A percentile compares a stretch with the other conserved stretches of the same genome.
These are phyloP conservation scores for Peromyscus eremicus DNA, from an alignment of 2,797 vertebrate genomes.

Conservation along the genomic window DNA sequence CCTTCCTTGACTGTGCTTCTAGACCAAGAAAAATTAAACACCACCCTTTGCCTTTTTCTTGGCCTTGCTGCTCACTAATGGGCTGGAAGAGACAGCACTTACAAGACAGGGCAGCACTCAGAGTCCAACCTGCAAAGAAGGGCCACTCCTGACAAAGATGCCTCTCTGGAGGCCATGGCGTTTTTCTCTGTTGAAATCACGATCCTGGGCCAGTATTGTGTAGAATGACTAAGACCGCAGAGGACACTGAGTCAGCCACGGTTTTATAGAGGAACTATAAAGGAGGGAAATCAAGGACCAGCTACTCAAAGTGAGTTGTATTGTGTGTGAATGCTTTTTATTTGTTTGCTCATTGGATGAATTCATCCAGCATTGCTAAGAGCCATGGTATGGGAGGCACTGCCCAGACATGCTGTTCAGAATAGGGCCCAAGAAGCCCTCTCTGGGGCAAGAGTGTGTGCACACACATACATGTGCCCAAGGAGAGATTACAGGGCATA, in stretches of 20 bases:
- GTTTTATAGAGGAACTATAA: conserved; percentile 53
- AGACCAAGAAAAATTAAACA: not conserved
- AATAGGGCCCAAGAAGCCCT: not conserved
- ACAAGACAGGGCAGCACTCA: not conserved
- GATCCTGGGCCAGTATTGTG: not conserved
- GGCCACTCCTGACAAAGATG: not conserved
- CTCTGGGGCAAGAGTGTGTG: not conserved
- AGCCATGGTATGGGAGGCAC: not conserved
- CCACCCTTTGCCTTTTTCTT: not conserved
- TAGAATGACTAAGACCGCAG: conserved; percentile 34
- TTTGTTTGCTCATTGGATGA: not conserved
- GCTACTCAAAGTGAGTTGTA: not conserved
- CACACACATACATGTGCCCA: too few relatives aligned
- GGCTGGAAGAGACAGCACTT: not conserved
- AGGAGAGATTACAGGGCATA: not conserved
- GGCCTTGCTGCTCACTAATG: not conserved
- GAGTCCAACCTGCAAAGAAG: not conserved
- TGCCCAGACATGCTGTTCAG: not conserved
- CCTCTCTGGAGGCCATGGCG: not conserved
- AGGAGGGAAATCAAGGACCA: conserved; percentile 23
- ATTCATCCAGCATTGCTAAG: not conserved
- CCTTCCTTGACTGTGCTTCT: not conserved
- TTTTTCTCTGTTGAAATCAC: not conserved
- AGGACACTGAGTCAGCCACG: not conserved
- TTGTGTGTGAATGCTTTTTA: not conserved